Evolutionary conservation across 2,113 vertebrate species (phyloP).

Genomic region (Parus major): DNA sequence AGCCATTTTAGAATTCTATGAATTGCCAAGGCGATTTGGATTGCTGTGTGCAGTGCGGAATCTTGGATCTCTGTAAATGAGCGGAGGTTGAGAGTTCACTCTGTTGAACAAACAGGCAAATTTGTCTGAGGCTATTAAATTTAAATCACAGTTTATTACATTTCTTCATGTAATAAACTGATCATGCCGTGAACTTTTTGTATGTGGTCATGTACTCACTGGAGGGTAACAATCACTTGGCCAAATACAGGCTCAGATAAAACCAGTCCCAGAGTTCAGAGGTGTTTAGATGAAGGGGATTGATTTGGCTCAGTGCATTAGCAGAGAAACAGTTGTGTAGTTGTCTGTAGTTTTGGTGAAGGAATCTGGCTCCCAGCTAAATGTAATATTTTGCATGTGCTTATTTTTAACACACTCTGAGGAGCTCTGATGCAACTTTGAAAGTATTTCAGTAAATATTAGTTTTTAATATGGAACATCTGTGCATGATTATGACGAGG

Average conservation of each 20-base stretch:
- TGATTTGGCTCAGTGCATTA: slow-evolving; percentile 10
- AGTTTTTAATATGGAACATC: slow-evolving; percentile 59
- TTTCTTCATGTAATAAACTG: slow-evolving; percentile 22
- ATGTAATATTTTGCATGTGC: slow-evolving; percentile 42
- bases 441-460: slow-evolving; percentile 63
- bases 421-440: slow-evolving; percentile 49
- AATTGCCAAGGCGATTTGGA: background rate
- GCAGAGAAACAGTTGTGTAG: background rate
- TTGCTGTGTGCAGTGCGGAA: background rate
- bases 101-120: slow-evolving; percentile 1
- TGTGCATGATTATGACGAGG: background rate
- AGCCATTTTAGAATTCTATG: background rate
- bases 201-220: slow-evolving; percentile 24
- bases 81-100: background rate
- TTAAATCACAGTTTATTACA: slow-evolving; percentile 41
- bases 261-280: slow-evolving; percentile 7
- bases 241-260: slow-evolving; percentile 11
- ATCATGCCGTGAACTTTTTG: slow-evolving; percentile 4
- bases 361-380: slow-evolving; percentile 26
- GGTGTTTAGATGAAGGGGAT: slow-evolving; percentile 10
- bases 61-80: slow-evolving; percentile 28
- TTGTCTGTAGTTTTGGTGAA: background rate
- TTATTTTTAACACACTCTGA: slow-evolving; percentile 58
- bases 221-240: slow-evolving; percentile 14
- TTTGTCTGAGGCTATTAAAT: slow-evolving; percentile 19